These are phyloP conservation scores for Cossypha niveicapilla DNA, from an alignment of 2,797 vertebrate species.

Conservation along the genomic window DNA sequence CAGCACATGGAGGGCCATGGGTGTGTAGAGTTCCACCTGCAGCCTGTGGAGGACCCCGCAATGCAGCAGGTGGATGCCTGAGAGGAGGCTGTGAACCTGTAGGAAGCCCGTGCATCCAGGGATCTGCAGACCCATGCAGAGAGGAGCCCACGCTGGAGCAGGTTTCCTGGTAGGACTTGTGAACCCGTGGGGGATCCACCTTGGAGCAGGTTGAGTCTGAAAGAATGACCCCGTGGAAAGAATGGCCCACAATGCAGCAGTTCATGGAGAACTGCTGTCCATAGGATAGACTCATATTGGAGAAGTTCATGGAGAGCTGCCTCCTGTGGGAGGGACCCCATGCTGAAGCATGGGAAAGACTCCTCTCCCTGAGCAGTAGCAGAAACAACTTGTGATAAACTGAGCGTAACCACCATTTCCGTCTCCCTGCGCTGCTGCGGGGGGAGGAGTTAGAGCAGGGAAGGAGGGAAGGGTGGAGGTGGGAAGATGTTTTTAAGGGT, in stretches of 20 bases:
- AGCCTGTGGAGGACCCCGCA: neutral
- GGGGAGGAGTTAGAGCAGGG: neutral
- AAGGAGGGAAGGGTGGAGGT: neutral
- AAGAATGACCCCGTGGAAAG: neutral
- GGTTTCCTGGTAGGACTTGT: neutral
- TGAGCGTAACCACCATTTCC: neutral
- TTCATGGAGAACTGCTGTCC: fast-evolving
- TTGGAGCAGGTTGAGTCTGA: neutral
- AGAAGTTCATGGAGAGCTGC: neutral
- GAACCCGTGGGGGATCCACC: fast-evolving
- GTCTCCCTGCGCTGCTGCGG: neutral
- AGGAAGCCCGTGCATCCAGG: neutral
- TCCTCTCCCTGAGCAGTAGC: neutral
- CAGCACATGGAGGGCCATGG: neutral
- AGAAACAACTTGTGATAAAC: neutral
- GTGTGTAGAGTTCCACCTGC: neutral
- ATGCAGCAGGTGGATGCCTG: neutral
- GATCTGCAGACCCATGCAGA: neutral
- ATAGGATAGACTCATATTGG: neutral
- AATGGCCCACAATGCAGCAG: neutral
- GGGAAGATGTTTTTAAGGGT: neutral
- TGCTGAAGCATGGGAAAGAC: neutral
- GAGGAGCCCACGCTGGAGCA: fast-evolving
- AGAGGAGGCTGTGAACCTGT: neutral
- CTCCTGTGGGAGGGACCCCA: neutral